These are phyloP conservation scores for Nymphalis c-album DNA, from an alignment of 2,888 invertebrate genomes.

Conservation along the genomic window DNA sequence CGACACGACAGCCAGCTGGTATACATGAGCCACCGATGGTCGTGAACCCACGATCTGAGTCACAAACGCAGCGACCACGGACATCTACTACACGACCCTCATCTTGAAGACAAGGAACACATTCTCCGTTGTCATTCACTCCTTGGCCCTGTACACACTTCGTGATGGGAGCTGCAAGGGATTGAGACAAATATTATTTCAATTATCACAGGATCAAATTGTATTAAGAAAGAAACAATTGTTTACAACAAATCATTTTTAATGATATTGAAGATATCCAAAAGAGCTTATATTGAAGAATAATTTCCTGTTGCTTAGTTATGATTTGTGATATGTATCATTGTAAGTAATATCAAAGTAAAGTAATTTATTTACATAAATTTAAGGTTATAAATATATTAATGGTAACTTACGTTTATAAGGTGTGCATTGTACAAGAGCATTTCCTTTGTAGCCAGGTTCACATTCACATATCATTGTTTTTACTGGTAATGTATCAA, in stretches of 20 bases:
- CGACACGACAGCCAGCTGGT: slow-evolving; percentile 86
- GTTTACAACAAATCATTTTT: too few species aligned
- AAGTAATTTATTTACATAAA: too few species aligned
- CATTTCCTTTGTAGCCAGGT: slow-evolving; percentile 93
- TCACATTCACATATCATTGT: slow-evolving; percentile 95
- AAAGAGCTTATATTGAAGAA: too few species aligned
- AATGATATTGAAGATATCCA: too few species aligned
- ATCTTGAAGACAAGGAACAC: slow-evolving; percentile 86
- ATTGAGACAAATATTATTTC: not conserved
- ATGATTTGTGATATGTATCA: too few species aligned
- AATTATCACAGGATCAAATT: not conserved
- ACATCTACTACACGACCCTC: slow-evolving; percentile 89
- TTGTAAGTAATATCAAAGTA: not conserved
- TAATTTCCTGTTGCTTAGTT: not conserved
- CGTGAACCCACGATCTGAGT: slow-evolving; percentile 88
- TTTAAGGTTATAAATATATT: not conserved
- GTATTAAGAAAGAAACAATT: too few species aligned
- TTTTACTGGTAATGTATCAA: slow-evolving; percentile 90
- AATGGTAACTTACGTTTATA: slow-evolving; percentile 85
- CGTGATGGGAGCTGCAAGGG: slow-evolving; percentile 70
- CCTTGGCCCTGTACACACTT: slow-evolving; percentile 90
- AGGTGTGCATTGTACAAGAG: slow-evolving; percentile 86
- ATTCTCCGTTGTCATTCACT: slow-evolving; percentile 88
- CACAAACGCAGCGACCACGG: slow-evolving; percentile 91
- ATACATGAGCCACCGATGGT: slow-evolving; percentile 90